Evolutionary conservation across 2,797 vertebrate genomes (phyloP), one percentile per base, ranked within the genome.

Genomic region (Pyrocephalus nanus): DNA sequence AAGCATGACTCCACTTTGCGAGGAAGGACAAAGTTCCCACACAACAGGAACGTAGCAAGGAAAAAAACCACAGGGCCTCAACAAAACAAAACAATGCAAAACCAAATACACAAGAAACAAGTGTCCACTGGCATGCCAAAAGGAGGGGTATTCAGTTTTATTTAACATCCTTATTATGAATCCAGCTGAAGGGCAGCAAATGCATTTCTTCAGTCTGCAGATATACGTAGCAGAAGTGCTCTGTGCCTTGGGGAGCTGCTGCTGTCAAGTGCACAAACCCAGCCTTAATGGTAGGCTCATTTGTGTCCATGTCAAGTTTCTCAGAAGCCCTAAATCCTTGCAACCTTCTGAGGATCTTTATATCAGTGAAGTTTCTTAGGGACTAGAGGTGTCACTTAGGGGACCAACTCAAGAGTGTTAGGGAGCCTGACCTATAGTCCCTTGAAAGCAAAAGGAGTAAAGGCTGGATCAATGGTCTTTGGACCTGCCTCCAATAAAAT

Each of bases 341-440:
- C 0, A 0, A 32, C n/a, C 11, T 43, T 43, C 6, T 55, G 27
- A 86, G 0, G 0, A 64, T 38, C 42, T 69, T 54, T 40, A 0
- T 19, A 53, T 27, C 62, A 62, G 18, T 26, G 21, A 32, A 84
- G 43, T n/a, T 65, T 53, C 42, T 50, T 36, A 36, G 21, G 15
- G 42, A 12, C 26, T 15, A 30, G 9, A 15, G 25, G 22, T 69
- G 36, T 30, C 50, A 55, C 20, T 70, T 12, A 48, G 3, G 9
- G 42, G 30, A 62, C 62, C 53, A 51, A 2, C 29, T 74, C 11
- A 17, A 30, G 57, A 67, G 30, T 13, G 48, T 48, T 27, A 38
- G 11, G 15, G 21, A 83, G 9, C 7, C 34, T 73, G 58, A 65
- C 50, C 32, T 54, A 17, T 89, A 74, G 38, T 21, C 29, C n/a